Percentiles rank a stretch among this genome's conserved stretches.
These are phyloP conservation scores for Asteroscopus sphinx DNA, from an alignment of 2,888 invertebrate species.

Conservation along the genomic window DNA sequence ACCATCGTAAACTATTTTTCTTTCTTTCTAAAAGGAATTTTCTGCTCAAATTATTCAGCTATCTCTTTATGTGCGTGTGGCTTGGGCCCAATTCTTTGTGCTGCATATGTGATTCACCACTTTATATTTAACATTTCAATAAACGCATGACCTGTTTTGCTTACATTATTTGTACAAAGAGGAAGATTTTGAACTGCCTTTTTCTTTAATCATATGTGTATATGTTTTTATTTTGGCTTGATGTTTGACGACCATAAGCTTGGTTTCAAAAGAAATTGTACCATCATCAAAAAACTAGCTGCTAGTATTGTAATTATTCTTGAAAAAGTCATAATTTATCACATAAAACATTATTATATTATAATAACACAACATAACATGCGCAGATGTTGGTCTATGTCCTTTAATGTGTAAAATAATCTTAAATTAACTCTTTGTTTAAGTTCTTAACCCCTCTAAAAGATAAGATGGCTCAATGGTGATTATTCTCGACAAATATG, in stretches of 20 bases:
- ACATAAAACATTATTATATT: too few relatives aligned
- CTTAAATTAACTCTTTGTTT: neutral
- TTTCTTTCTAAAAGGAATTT: neutral
- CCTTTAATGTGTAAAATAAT: neutral
- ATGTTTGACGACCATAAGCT: neutral
- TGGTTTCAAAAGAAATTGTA: neutral
- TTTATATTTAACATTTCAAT: slow-evolving; percentile 45
- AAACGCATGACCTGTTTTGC: slow-evolving; percentile 21
- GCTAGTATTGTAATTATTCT: neutral
- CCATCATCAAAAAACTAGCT: neutral
- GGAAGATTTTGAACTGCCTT: neutral
- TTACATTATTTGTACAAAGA: neutral
- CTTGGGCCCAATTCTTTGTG: slow-evolving; percentile 43
- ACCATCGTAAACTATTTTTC: neutral
- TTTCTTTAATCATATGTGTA: neutral
- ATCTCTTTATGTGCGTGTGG: slow-evolving; percentile 22
- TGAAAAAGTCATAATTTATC: neutral
- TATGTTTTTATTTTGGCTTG: neutral
- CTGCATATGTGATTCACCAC: slow-evolving; percentile 36
- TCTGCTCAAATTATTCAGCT: slow-evolving; percentile 3
- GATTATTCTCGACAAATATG: slow-evolving; percentile 1
- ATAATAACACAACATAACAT: too few relatives aligned
- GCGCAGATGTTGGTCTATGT: neutral
- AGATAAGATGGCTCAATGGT: slow-evolving; percentile 1
- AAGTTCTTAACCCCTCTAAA: slow-evolving; percentile 3